Conservation (phyloP, 2,113 vertebrate genomes). For the Terrapene triunguis region DNA sequence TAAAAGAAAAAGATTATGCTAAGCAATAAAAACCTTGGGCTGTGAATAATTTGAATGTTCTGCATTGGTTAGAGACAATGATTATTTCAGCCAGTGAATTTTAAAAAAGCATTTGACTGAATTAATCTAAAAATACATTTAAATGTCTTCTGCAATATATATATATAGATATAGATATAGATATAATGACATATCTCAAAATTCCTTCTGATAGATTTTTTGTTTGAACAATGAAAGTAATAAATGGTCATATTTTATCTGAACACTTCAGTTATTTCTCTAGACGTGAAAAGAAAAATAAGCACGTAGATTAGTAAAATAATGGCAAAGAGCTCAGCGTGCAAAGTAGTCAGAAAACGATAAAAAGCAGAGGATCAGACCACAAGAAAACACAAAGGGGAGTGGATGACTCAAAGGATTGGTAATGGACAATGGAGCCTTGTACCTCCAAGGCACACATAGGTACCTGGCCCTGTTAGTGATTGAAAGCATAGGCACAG, state of each 20-base stretch:
- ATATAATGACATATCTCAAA: not conserved
- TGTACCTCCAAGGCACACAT: not conserved
- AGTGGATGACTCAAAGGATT: not conserved
- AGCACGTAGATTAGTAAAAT: not conserved
- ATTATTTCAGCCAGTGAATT: slow-evolving; percentile 53
- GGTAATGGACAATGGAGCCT: not conserved
- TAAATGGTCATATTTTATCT: not conserved
- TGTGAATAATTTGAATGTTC: slow-evolving; percentile 43
- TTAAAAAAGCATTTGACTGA: slow-evolving; percentile 34
- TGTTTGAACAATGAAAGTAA: not conserved
- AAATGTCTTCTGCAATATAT: not conserved
- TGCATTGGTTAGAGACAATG: slow-evolving; percentile 34
- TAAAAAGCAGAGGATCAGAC: not conserved
- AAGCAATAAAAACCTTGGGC: slow-evolving; percentile 51
- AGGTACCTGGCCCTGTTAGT: not conserved
- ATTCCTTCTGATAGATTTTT: not conserved
- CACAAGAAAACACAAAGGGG: not conserved
- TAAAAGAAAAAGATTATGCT: slow-evolving; percentile 17
- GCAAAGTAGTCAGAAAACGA: not conserved
- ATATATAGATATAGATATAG: too few relatives aligned
- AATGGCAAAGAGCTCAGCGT: not conserved
- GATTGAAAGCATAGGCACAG: not conserved
- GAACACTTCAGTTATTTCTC: not conserved
- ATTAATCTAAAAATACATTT: slow-evolving; percentile 45
- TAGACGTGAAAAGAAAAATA: not conserved